Conservation (phyloP, 2,797 vertebrate species). For the Anguilla megastoma region DNA sequence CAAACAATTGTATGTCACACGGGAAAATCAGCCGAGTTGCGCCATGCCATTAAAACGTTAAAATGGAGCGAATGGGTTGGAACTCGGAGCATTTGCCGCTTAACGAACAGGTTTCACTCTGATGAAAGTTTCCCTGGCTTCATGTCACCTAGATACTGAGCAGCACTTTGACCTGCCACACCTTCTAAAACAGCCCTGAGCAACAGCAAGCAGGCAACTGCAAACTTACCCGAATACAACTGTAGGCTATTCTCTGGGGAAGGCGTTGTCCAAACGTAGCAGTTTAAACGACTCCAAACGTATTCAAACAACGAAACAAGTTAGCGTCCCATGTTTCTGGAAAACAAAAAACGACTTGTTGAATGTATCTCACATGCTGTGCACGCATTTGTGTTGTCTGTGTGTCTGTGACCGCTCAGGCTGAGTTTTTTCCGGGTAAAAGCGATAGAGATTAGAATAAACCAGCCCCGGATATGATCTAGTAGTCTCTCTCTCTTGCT, state of each 20-base stretch:
- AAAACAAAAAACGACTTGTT: not conserved
- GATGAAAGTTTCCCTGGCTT: not conserved
- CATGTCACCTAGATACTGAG: conserved; percentile 20
- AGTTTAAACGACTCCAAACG: not conserved
- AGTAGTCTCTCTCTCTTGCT: conserved; percentile 45
- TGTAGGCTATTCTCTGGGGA: conserved; percentile 17
- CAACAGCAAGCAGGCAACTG: conserved; percentile 1
- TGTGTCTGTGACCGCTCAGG: conserved; percentile 15
- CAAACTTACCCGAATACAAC: conserved; percentile 30
- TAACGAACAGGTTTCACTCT: not conserved
- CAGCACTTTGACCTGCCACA: conserved; percentile 32
- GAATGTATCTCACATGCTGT: conserved; percentile 5
- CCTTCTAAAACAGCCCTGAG: conserved; percentile 18
- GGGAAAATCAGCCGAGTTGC: not conserved
- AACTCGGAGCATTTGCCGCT: not conserved
- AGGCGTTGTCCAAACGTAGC: conserved; percentile 19
- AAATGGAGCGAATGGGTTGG: not conserved
- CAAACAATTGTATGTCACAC: not conserved
- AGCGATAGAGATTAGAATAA: conserved; percentile 70
- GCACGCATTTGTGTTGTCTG: not conserved
- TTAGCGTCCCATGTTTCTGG: conserved; percentile 26
- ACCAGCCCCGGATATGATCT: conserved; percentile 78
- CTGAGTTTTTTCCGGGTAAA: conserved; percentile 69
- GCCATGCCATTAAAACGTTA: not conserved
- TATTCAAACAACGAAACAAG: conserved; percentile 19